Evolutionary conservation across 2,113 vertebrate species (phyloP), one percentile per base, ranked within the genome.

Genomic region (Rissa tridactyla): DNA sequence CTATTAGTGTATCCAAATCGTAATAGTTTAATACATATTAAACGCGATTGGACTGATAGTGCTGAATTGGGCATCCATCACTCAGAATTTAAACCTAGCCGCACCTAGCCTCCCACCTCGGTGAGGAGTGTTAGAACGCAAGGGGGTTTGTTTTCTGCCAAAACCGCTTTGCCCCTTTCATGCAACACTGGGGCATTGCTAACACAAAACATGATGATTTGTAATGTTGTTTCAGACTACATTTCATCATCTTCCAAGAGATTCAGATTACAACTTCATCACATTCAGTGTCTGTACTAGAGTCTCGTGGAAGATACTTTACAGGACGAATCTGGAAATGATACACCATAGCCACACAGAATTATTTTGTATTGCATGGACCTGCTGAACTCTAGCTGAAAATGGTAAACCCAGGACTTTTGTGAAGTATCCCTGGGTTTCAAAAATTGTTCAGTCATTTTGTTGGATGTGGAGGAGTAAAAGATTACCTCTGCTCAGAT

Each of bases 181-280:
- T 40, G 38, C 38, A 40, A 40, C 38, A 40, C 54, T 38, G 9
- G 16, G 14, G 40, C 6, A 13, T 15, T 21, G 1, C 1, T 49
- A 81, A 42, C 29, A 51, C 2, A 82, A 78, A 84, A 55, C 0
- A 0, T 10, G 0, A 0, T 26, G 15, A 62, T 42, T 60, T 54
- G 2, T 55, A 38, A 38, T 42, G 5, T 23, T 62, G 4, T 34
- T 52, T 60, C 58, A 83, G 20, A 21, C 2, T 25, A 40, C 5
- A 12, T 46, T 84, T 81, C 11, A n/a, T 22, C 15, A 34, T 70
- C 11, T 60, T 76, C 44, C 8, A 21, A 16, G 25, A n/a, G 11
- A 64, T 51, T 83, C 19, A 38, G 17, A 57, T 40, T 47, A 30
- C 15, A 83, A 52, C 9, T 49, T 57, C 21, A 19, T 89, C 58